Conservation (phyloP, 2,113 vertebrate species). For the Crypturellus undulatus region DNA sequence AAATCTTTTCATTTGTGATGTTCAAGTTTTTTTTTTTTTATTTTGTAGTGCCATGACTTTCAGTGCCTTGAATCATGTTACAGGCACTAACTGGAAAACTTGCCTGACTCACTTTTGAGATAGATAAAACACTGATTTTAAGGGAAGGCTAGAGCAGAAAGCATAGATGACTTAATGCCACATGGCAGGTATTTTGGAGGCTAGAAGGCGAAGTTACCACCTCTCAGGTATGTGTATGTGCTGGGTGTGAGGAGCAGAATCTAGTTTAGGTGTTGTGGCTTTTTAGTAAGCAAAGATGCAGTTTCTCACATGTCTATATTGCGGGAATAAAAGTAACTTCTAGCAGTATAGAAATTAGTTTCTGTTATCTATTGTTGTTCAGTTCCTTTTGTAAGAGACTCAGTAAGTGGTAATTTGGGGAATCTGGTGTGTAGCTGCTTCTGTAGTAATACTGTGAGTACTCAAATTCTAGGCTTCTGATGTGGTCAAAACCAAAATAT, state of each 20-base stretch:
- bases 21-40: neutral
- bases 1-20: neutral
- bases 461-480: neutral
- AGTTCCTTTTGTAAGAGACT: neutral
- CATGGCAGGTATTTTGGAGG: neutral
- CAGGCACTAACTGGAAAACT: neutral
- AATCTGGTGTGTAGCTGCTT: neutral
- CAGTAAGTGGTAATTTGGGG: neutral
- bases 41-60: neutral
- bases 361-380: neutral
- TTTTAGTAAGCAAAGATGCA: neutral
- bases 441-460: neutral
- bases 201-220: neutral
- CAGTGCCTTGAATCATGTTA: neutral
- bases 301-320: neutral
- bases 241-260: neutral
- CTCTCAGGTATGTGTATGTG: neutral
- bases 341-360: neutral
- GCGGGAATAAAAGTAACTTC: neutral
- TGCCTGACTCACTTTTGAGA: neutral
- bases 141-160: neutral
- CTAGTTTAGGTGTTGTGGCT: neutral
- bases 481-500: neutral
- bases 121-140: neutral
- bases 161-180: neutral